phyloP scores from a whole-genome alignment of 2,888 invertebrate species.

The Drosophila kokeensis region DNA sequence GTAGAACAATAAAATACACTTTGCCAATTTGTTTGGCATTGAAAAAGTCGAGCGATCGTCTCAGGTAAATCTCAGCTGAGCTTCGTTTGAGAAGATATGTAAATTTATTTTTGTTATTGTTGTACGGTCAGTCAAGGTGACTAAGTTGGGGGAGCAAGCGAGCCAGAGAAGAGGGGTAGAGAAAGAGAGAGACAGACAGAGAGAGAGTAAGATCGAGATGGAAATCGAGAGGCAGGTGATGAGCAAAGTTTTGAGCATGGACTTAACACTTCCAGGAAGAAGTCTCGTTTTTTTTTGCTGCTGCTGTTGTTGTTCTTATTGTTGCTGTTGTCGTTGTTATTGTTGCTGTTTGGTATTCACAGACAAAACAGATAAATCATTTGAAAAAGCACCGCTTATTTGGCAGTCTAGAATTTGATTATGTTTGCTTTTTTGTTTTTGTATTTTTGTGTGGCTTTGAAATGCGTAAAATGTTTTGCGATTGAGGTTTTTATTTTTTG shows the following conservation, averaged over 20 bases:
- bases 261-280: conserved; percentile 75
- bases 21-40: conserved; percentile 45
- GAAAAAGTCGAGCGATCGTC: conserved; percentile 19
- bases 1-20: conserved; percentile 19
- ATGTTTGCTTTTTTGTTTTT: conserved; percentile 26
- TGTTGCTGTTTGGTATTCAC: conserved; percentile 41
- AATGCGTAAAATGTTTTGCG: conserved; percentile 65
- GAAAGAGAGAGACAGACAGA: conserved; percentile 10
- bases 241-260: conserved; percentile 31
- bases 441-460: conserved; percentile 24
- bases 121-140: conserved; percentile 77
- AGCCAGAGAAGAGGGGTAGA: conserved; percentile 30
- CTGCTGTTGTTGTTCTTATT: not conserved
- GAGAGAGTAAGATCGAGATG: conserved; percentile 11
- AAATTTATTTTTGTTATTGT: conserved; percentile 54
- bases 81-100: conserved; percentile 48
- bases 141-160: conserved; percentile 32
- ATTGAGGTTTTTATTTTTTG: conserved; percentile 18
- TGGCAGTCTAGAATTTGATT: conserved; percentile 69
- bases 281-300: conserved; percentile 46
- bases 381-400: conserved; percentile 61
- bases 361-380: conserved; percentile 65
- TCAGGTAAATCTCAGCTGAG: conserved; percentile 27
- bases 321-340: conserved; percentile 8
- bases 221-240: conserved; percentile 57